Evolutionary conservation across 2,888 invertebrate species (phyloP).

Genomic region (Bombylius discolor): DNA sequence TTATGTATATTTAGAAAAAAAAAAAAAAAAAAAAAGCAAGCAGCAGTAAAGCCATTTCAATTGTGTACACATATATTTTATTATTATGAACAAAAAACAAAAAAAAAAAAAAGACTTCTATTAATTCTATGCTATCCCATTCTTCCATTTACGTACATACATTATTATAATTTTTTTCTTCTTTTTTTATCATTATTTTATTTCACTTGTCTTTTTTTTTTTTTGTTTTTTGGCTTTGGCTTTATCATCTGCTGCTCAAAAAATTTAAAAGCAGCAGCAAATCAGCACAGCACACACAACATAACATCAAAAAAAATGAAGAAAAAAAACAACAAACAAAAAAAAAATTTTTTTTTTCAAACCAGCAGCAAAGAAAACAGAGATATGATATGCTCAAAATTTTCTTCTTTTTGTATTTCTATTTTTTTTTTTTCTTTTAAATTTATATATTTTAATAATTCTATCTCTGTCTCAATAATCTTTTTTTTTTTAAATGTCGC

Average conservation of each 20-base stretch:
- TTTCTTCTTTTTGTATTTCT: no score
- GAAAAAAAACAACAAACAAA: background rate
- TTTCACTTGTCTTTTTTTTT: constrained; percentile 4
- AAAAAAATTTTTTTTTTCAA: background rate
- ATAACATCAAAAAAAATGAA: no score
- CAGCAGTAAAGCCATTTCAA: background rate
- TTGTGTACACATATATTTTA: background rate
- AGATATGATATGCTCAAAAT: no score
- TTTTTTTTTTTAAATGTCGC: background rate
- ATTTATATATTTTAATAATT: constrained; percentile 1
- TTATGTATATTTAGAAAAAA: no score
- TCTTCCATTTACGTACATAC: constrained; percentile 3
- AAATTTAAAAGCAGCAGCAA: background rate
- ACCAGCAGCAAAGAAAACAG: no score
- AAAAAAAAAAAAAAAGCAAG: no score
- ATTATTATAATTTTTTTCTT: background rate
- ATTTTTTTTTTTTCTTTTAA: no score
- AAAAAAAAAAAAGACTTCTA: background rate
- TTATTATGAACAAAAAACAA: no score
- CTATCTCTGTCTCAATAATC: constrained; percentile 4
- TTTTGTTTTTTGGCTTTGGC: background rate
- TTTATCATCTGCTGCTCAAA: background rate
- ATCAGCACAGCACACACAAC: no score
- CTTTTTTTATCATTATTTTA: constrained; percentile 3
- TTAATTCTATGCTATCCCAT: constrained; percentile 8